Evolutionary conservation across 2,888 invertebrate species (phyloP).

Genomic region (Limnephilus auricula): DNA sequence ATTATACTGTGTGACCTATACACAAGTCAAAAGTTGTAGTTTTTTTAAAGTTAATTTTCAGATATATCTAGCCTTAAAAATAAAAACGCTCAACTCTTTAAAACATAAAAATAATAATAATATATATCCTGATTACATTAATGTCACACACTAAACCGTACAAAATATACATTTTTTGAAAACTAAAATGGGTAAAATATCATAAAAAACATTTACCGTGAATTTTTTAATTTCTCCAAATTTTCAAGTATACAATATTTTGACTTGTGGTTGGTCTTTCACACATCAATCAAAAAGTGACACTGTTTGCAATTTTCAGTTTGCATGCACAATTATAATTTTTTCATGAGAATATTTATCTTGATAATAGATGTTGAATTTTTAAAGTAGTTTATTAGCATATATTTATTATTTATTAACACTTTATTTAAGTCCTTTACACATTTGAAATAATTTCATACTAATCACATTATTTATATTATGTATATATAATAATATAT

Average conservation of each 20-base stretch:
- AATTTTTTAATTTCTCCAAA: neutral
- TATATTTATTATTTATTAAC: neutral
- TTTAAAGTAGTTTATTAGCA: neutral
- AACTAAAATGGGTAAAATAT: too few species aligned
- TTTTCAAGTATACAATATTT: neutral
- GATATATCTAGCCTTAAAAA: neutral
- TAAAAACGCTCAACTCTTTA: neutral
- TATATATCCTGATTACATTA: neutral
- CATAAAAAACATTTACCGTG: neutral
- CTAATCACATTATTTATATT: conserved; percentile 27
- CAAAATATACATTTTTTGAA: neutral
- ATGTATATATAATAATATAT: conserved; percentile 6
- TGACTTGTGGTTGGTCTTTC: neutral
- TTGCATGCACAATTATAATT: neutral
- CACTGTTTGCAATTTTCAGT: neutral
- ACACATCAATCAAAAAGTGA: neutral
- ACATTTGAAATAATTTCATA: conserved; percentile 16
- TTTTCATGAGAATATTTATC: neutral
- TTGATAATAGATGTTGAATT: neutral
- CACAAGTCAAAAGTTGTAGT: neutral
- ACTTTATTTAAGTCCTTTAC: conserved; percentile 30
- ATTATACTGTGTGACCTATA: neutral
- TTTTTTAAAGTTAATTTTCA: neutral
- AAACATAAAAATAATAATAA: neutral
- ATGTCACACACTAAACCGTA: neutral